Base-by-base conservation (phyloP, 2,888 invertebrate genomes). In the Acrobasis repandana region DNA sequence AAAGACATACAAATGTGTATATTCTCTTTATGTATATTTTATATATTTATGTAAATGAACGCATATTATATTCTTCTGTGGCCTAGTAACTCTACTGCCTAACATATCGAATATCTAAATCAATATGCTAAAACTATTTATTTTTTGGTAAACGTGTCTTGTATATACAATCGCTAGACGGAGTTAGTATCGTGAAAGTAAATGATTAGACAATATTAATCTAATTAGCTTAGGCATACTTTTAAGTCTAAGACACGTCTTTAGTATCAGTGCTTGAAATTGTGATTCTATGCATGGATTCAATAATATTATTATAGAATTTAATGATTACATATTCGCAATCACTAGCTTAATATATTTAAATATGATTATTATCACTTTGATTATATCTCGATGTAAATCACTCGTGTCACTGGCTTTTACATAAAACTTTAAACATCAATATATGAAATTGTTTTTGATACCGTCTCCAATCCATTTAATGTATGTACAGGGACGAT, bases 181-280 rank as follows among this genome's bases (percentile, higher is more conserved):
- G 67, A 70, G 38, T 73, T 75, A 78, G 74, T 75, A 70, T 78
- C 77, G 75, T 82, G 80, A 82, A 77, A 73, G 71, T 66, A 74
- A 78, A 79, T 71, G 80, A 84, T 82, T 88, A 89, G 88, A 90
- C 89, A 89, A 89, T 89, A 89, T 86, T 88, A 86, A 75, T 75
- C 67, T 85, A 80, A 81, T 76, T 76, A 79, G 77, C 65, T 70
- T 78, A 79, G 67, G 61, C 66, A 70, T 67, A 71, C 69, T 67
- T 28, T 65, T 71, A 69, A 73, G 71, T 66, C 18, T 59, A 46
- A 33, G 33, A 57, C 47, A 57, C 47, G 47, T 57, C 57, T 48
- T 43, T 34, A 48, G 33, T 46, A 33, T 47, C 43, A 52, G 18
- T 56, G 57, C 57, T 57, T 57, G 34, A 34, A 15, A 57, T 33